phyloP scores from a whole-genome alignment of 1,140 invertebrate species.

The Antheraea mylitta region DNA sequence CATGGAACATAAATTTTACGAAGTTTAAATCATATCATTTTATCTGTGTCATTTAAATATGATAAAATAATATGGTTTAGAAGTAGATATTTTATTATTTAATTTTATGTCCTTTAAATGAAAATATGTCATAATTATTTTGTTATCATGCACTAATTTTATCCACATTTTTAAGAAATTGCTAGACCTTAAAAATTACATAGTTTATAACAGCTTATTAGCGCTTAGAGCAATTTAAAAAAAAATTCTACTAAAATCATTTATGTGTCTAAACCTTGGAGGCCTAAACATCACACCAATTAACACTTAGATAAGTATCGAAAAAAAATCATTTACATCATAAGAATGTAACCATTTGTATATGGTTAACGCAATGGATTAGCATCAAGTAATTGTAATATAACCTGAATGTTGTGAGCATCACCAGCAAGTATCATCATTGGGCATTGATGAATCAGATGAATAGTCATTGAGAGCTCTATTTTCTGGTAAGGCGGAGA shows the following conservation, averaged over 20 bases:
- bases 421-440: constrained; percentile 47
- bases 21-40: too few species aligned
- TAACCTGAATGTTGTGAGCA: constrained; percentile 47
- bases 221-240: constrained; percentile 22
- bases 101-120: too few species aligned
- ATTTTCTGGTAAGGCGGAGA: constrained; percentile 77
- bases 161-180: not conserved
- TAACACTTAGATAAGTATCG: constrained; percentile 3
- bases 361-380: constrained; percentile 16
- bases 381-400: constrained; percentile 34
- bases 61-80: too few species aligned
- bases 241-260: constrained; percentile 19
- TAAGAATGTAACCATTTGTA: not conserved
- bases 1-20: too few species aligned
- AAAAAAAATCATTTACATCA: not conserved
- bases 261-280: constrained; percentile 22
- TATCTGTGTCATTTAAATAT: too few species aligned
- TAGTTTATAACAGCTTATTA: constrained; percentile 5
- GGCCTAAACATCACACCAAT: constrained; percentile 1
- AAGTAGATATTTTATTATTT: too few species aligned
- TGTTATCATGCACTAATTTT: not conserved
- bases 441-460: constrained; percentile 40
- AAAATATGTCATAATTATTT: not conserved
- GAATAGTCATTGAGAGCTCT: constrained; percentile 66
- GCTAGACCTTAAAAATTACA: not conserved